Evolutionary conservation across 2,888 invertebrate genomes (phyloP), one percentile per base, ranked within the genome.

Genomic region (Apodemia hepburni): DNA sequence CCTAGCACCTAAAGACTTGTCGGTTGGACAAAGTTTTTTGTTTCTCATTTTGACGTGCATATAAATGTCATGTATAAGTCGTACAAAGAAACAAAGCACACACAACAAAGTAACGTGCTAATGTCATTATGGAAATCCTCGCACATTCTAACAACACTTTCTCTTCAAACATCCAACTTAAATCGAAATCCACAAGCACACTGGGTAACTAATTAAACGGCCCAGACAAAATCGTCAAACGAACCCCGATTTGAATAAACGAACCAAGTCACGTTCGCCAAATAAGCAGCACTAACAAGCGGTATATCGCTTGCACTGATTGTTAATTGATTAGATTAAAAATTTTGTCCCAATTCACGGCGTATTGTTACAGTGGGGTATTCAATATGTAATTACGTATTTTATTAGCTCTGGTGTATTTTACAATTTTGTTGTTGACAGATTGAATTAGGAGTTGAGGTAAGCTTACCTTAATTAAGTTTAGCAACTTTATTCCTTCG

Each of bases 251-350:
- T 88, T 87, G 81, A 88, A 89, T 89, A 86, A 76, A 74, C 60
- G 49, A 60, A 33, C 75, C 90, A 74, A 84, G 87, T 88, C 91
- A 91, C 91, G 91, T 90, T 81, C 85, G 65, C 75, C 83, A 88
- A 90, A 91, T 91, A 91, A 89, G 82, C 86, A 87, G 84, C 78
- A 81, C 84, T 89, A 90, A 91, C 90, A 87, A 90, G 89, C 86
- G 84, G 84, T 85, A 84, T 90, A 88, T 90, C 88, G 87, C 81
- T 90, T 86, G 87, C 89, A 84, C 87, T 92, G 92, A 92, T 92
- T 92, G 92, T 85, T 92, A 92, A 92, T 92, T 92, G 92, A 92
- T 92, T 90, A 82, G 86, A 91, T 92, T 92, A 90, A 88, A 90
- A 91, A 88, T 80, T 86, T 88, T 82, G 82, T 74, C 78, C 84